A percentile compares a stretch with the other conserved stretches of the same genome.
Evolutionary conservation across 2,797 vertebrate genomes (phyloP).

Genomic region (Artibeus jamaicensis): DNA sequence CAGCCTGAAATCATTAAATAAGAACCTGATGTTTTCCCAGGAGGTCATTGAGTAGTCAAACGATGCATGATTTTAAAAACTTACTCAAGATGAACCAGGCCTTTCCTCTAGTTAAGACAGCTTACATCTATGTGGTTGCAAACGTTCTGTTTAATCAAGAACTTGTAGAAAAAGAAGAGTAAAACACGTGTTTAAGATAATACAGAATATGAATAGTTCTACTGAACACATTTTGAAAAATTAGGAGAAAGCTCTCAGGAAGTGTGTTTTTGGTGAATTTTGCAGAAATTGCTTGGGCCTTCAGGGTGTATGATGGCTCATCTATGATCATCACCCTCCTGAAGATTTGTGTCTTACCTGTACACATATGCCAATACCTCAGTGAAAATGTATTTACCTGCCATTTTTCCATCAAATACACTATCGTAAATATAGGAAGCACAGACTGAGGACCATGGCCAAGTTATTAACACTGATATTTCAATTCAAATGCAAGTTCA

Average conservation of each 20-base stretch:
- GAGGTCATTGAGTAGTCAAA: not conserved
- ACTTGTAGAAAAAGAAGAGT: not conserved
- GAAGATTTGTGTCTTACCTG: not conserved
- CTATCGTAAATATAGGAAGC: not conserved
- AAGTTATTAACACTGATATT: not conserved
- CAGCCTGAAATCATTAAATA: not conserved
- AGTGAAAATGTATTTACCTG: not conserved
- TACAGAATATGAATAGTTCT: not conserved
- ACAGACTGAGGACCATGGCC: not conserved
- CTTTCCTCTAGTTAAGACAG: not conserved
- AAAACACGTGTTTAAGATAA: not conserved
- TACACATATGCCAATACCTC: not conserved
- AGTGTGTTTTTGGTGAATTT: not conserved
- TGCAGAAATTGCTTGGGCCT: not conserved
- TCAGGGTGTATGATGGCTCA: not conserved
- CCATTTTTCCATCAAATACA: not conserved
- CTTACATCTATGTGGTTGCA: not conserved
- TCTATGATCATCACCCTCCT: accelerated
- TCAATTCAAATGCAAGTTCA: constrained; percentile 28
- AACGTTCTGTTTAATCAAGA: not conserved
- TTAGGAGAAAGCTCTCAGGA: not conserved
- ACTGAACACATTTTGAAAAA: not conserved
- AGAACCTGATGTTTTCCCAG: not conserved
- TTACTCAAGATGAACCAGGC: not conserved
- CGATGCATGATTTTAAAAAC: not conserved